Evolutionary conservation across 2,888 invertebrate genomes (phyloP), one percentile per base, ranked within the genome.

Genomic region (Caenorhabditis sp.): DNA sequence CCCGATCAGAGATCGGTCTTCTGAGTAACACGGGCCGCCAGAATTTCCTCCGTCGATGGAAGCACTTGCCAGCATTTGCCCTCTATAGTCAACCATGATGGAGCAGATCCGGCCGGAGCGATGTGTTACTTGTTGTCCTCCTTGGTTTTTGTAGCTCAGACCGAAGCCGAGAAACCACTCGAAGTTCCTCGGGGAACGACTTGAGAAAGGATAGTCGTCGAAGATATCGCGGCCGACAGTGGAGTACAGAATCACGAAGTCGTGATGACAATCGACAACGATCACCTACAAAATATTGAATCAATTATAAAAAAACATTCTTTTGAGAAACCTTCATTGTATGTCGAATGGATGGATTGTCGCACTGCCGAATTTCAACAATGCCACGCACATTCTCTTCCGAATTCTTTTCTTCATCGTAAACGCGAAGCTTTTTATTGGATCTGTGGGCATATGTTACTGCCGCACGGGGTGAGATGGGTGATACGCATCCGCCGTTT

Each of bases 251-350:
- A 58, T 15, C 9, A 58, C 58, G 22, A 58, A 58, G 58, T 58
- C 41, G 58, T 58, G 58, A 24, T 39, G 58, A 3, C 17, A 17
- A 41, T 58, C 58, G 20, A 58, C 20, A 39, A 58, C 20, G 43
- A 58, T 58, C 41, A 58, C 58, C 58, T 58, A 58, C 58, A 58
- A 58, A 41, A 58, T 58, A 58, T 58, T 58, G 58, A 41, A 58
- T 58, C 41, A 41, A 58, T 58, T 58, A 58, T 58, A 58, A 58
- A 58, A 58, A 58, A 39, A 43, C 24, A n/a, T 58, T 39, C 17
- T 37, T 58, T 58, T 58, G 41, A 58, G 58, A 58, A 41, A 58
- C 58, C 58, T 58, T 58, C 58, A 58, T 58, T 11, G 17, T 13
- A 24, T 58, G 58, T 39, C 22, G 41, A 24, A 41, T 58, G 41